Conservation (phyloP, 2,888 invertebrate genomes). For the Scelioninae gen. 1 region DNA sequence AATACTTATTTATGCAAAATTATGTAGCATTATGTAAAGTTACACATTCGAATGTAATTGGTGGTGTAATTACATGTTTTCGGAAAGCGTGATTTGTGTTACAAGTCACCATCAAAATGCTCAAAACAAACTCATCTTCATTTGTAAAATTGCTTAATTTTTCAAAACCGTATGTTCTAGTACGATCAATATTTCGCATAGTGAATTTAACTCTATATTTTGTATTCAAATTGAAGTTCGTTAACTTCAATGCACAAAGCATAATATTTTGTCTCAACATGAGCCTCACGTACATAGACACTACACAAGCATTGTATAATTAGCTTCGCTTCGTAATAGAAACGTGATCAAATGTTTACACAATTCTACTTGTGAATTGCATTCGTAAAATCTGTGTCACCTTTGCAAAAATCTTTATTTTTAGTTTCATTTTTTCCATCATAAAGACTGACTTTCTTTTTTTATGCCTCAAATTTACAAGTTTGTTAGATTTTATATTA, state of each 20-base stretch:
- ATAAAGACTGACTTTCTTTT: neutral
- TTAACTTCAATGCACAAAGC: constrained; percentile 18
- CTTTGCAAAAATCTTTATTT: constrained; percentile 29
- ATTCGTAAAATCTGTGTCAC: constrained; percentile 40
- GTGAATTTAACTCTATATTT: neutral
- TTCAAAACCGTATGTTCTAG: too few relatives aligned
- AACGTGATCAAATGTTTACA: constrained; percentile 52
- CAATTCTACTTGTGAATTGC: constrained; percentile 48
- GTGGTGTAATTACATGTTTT: constrained; percentile 26
- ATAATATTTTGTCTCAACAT: neutral
- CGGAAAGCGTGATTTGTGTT: constrained; percentile 17
- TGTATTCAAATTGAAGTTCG: neutral
- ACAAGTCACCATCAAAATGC: neutral
- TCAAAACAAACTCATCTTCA: constrained; percentile 12
- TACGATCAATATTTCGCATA: neutral
- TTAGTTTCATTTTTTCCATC: constrained; percentile 9
- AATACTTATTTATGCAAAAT: constrained; percentile 38
- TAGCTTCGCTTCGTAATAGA: constrained; percentile 25
- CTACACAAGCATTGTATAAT: constrained; percentile 47
- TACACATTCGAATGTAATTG: constrained; percentile 1
- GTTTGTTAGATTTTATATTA: neutral
- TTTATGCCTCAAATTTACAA: too few relatives aligned
- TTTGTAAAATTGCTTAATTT: neutral
- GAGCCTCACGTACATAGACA: constrained; percentile 25
- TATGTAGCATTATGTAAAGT: constrained; percentile 40